Base-by-base conservation (phyloP, 2,888 invertebrate species). In the Sinopyrophorus schimmeli region DNA sequence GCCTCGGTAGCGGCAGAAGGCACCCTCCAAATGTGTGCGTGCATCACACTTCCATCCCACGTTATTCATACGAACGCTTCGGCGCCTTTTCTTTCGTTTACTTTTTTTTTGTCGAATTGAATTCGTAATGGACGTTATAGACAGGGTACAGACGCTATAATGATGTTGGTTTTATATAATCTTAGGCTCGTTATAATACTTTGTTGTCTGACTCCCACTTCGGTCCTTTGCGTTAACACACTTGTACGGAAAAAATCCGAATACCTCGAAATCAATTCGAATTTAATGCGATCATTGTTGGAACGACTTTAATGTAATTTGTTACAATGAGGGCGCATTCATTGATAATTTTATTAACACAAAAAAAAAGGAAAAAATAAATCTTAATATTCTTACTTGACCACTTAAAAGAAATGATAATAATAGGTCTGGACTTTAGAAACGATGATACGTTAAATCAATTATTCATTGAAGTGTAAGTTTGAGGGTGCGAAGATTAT, bases 121-220 rank as follows among this genome's bases (percentile, higher is more conserved):
- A 57, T 59, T 53, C 40, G 52, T 58, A 59, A 60, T 60, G 54
- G 57, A 53, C 44, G 50, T 46, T 54, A 43, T 55, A 54, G 54
- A 60, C 54, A 53, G 52, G 55, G 48, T 50, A 43, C 58, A 58
- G 58, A 58, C 60, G 47, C 46, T 53, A 51, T 57, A 60, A 60
- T 60, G 60, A 60, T 58, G 60, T 54, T 57, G 53, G 55, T 53
- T 55, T 55, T 55, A 51, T 48, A 57, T 51, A 53, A 49, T 54
- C 53, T 15, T 40, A 47, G 35, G 34, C 47, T 50, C 51, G 53
- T 58, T 58, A 54, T 54, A 54, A 54, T 55, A 54, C 53, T 53
- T 52, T 52, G 51, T 52, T 35, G 35, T 5, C 11, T 35, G 18
- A 18, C 16, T 17, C 7, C 17, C 3, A 9, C 23, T 24, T 35